Percentiles rank a stretch among this genome's conserved stretches.
phyloP scores from a whole-genome alignment of 2,888 invertebrate species.

The Hybos culiciformis region DNA sequence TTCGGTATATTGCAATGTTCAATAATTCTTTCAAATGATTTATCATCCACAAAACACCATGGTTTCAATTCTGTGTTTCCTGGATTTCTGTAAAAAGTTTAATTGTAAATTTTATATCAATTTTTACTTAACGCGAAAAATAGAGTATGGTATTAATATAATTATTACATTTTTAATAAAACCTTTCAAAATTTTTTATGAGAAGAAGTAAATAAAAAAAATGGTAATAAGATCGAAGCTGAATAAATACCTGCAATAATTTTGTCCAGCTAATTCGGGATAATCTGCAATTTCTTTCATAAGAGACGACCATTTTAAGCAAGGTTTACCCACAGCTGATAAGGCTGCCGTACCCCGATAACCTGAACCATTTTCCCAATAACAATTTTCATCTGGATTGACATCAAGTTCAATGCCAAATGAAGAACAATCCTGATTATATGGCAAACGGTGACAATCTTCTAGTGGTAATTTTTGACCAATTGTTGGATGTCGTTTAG shows the following conservation, averaged over 20 bases:
- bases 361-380: slow-evolving; percentile 68
- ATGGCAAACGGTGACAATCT: slow-evolving; percentile 48
- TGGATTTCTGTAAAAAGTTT: slow-evolving; percentile 56
- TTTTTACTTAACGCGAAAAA: background rate
- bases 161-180: too few relatives aligned
- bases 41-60: slow-evolving; percentile 75
- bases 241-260: slow-evolving; percentile 54
- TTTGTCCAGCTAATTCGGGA: slow-evolving; percentile 78
- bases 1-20: slow-evolving; percentile 78
- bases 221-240: too few relatives aligned
- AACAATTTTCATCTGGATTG: slow-evolving; percentile 67
- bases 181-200: too few relatives aligned
- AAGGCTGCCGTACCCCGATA: slow-evolving; percentile 72
- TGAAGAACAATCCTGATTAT: slow-evolving; percentile 30
- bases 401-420: slow-evolving; percentile 38
- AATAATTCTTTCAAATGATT: slow-evolving; percentile 48
- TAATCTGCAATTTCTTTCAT: slow-evolving; percentile 62
- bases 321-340: slow-evolving; percentile 56
- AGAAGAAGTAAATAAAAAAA: too few relatives aligned
- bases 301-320: slow-evolving; percentile 76
- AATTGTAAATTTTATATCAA: background rate
- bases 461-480: slow-evolving; percentile 69
- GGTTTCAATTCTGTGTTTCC: slow-evolving; percentile 66
- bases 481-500: slow-evolving; percentile 81
- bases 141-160: too few relatives aligned